Conservation (phyloP, 1,140 invertebrate genomes). For the Ceratosolen solmsi region DNA sequence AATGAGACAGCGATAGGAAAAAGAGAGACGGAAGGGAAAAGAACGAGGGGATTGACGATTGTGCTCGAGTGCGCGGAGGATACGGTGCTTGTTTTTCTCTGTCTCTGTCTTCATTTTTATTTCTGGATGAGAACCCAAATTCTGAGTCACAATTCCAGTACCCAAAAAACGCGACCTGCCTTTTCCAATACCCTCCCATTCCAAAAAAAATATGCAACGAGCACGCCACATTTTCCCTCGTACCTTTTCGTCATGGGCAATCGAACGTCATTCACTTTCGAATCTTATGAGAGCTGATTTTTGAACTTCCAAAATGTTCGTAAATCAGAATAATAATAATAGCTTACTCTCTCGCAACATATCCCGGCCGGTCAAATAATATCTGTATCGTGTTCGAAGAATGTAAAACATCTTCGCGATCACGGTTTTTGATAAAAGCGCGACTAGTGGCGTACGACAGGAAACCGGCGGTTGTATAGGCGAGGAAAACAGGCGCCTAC, state of each 20-base stretch:
- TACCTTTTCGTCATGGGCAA: neutral
- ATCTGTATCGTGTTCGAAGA: neutral
- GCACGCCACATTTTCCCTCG: neutral
- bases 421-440: neutral
- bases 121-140: neutral
- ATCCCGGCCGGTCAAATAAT: constrained; percentile 15
- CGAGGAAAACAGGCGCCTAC: neutral
- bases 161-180: too few species aligned
- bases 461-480: neutral
- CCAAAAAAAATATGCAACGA: neutral
- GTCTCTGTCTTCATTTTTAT: neutral
- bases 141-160: too few species aligned
- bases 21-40: neutral
- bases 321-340: too few species aligned
- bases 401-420: neutral
- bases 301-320: neutral
- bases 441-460: neutral
- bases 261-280: neutral
- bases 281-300: neutral
- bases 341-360: too few species aligned
- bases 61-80: constrained; percentile 16
- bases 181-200: too few species aligned
- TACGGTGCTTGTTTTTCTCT: constrained; percentile 1
- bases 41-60: constrained; percentile 17
- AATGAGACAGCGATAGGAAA: too few species aligned